A percentile compares a stretch with the other conserved stretches of the same genome.
Conservation (phyloP, 23 tunicate genomes). For the Clavelina lepadiformis region DNA sequence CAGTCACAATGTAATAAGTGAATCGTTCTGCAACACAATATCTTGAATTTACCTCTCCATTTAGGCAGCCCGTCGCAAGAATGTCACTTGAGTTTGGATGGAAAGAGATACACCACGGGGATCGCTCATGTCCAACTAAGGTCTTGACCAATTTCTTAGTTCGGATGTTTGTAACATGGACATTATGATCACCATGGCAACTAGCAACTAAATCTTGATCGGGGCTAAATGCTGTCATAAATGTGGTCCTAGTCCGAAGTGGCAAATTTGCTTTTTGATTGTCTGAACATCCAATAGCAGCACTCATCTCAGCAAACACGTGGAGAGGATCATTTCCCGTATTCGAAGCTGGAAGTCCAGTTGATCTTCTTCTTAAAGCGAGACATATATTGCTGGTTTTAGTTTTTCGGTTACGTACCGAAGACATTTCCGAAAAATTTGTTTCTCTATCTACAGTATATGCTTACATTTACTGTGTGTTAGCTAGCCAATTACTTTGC, state of each 20-base stretch:
- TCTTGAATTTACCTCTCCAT: slow-evolving; percentile 83
- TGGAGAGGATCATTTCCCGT: slow-evolving; percentile 5
- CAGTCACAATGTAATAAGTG: too few species aligned
- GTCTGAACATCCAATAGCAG: slow-evolving; percentile 25
- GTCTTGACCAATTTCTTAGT: slow-evolving; percentile 48
- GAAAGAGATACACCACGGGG: slow-evolving; percentile 86
- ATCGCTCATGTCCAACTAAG: slow-evolving; percentile 58
- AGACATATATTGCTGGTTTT: slow-evolving; percentile 15
- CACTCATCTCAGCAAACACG: slow-evolving; percentile 24
- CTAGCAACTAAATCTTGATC: slow-evolving; percentile 53
- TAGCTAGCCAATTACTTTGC: too few species aligned
- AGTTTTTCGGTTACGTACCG: too few species aligned
- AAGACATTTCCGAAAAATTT: too few species aligned
- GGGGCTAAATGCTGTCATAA: slow-evolving; percentile 71
- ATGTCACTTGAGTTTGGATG: slow-evolving; percentile 80
- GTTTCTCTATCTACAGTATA: too few species aligned
- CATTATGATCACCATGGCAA: slow-evolving; percentile 93
- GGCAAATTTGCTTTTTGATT: slow-evolving; percentile 58
- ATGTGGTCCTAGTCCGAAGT: slow-evolving; percentile 55
- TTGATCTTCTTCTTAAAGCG: slow-evolving; percentile 3
- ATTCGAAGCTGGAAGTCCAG: slow-evolving; percentile 3
- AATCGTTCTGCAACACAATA: too few species aligned
- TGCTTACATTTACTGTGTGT: too few species aligned
- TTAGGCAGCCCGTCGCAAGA: slow-evolving; percentile 80
- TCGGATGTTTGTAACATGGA: slow-evolving; percentile 41